Percentiles rank a stretch among this genome's conserved stretches.
Evolutionary conservation across 2,888 invertebrate species (phyloP).

Genomic region (Scaptodrosophila latifasciaeformis): DNA sequence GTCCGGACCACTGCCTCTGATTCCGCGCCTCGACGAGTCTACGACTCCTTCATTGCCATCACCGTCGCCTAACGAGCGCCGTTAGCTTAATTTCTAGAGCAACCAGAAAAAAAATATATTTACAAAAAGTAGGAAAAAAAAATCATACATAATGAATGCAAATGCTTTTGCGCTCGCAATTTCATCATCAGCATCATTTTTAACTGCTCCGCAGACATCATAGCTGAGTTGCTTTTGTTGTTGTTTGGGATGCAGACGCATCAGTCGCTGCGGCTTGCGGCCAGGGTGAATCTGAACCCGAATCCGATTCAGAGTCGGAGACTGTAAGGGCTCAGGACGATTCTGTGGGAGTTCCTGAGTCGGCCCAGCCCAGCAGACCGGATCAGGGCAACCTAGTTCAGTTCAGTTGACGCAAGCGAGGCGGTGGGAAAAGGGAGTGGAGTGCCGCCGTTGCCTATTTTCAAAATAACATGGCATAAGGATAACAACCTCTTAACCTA

Average conservation of each 20-base stretch:
- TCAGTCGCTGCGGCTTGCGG: background rate
- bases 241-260: background rate
- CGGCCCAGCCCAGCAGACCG: background rate
- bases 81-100: constrained; percentile 68
- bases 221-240: background rate
- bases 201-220: constrained; percentile 22
- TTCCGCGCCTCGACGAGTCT: too few relatives aligned
- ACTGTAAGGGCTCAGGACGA: constrained; percentile 42
- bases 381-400: constrained; percentile 29
- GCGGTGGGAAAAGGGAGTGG: background rate
- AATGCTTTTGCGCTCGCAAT: constrained; percentile 68
- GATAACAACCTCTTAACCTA: constrained; percentile 68
- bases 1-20: constrained; percentile 7
- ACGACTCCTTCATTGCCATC: too few relatives aligned
- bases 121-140: constrained; percentile 22
- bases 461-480: constrained; percentile 69
- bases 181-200: constrained; percentile 50
- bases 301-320: too few relatives aligned
- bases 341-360: constrained; percentile 46
- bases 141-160: constrained; percentile 63
- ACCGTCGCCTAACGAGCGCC: constrained; percentile 54
- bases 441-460: constrained; percentile 52
- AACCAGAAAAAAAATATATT: constrained; percentile 7
- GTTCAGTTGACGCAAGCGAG: constrained; percentile 10
- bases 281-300: too few relatives aligned